These are phyloP conservation scores for Nephrotoma guestfalica DNA, from an alignment of 2,888 invertebrate species.

Conservation along the genomic window DNA sequence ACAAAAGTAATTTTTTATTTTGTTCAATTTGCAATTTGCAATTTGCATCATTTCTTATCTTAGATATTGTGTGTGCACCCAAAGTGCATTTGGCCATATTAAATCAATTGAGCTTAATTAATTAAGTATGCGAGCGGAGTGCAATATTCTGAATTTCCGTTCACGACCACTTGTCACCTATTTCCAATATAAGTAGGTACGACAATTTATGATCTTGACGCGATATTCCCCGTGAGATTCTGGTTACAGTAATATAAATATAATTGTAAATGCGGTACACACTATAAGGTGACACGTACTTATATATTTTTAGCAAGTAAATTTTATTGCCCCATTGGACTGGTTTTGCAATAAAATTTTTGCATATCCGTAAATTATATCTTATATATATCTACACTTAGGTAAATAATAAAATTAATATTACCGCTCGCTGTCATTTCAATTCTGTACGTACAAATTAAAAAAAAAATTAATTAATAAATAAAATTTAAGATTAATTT, in stretches of 20 bases:
- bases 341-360: background rate
- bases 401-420: background rate
- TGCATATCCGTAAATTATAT: background rate
- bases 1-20: background rate
- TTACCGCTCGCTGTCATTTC: background rate
- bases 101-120: background rate
- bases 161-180: too few species aligned
- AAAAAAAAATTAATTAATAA: background rate
- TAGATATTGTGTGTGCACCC: background rate
- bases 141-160: background rate
- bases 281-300: background rate
- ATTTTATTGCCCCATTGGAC: background rate
- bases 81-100: background rate
- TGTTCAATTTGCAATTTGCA: background rate
- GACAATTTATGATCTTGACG: too few species aligned
- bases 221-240: too few species aligned
- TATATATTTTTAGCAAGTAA: background rate
- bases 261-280: background rate
- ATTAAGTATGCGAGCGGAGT: background rate
- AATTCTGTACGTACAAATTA: background rate
- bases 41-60: background rate
- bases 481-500: background rate
- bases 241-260: background rate
- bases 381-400: background rate
- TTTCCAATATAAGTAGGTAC: too few species aligned